phyloP scores from a whole-genome alignment of 2,888 invertebrate species.

The Drosophila aldrichi region DNA sequence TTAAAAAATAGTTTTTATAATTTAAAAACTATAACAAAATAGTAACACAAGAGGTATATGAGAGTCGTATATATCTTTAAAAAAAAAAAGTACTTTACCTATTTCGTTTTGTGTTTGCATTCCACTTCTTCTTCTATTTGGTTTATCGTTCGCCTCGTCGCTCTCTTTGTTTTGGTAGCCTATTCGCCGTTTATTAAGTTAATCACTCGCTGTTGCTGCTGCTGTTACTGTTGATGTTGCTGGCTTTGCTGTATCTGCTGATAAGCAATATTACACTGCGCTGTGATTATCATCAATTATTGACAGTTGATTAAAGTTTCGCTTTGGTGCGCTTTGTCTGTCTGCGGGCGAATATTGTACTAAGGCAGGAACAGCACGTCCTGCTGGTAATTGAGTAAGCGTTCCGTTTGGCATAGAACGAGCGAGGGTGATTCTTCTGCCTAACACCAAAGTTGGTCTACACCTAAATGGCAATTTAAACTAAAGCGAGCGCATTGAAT shows the following conservation, averaged over 20 bases:
- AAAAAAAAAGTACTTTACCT: neutral
- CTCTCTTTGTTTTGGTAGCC: slow-evolving; percentile 31
- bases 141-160: slow-evolving; percentile 27
- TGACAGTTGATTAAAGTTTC: slow-evolving; percentile 73
- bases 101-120: slow-evolving; percentile 37
- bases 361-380: slow-evolving; percentile 24
- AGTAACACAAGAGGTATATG: slow-evolving; percentile 23
- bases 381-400: slow-evolving; percentile 40
- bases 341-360: slow-evolving; percentile 10
- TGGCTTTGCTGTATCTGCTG: slow-evolving; percentile 31
- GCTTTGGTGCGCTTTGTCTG: slow-evolving; percentile 45
- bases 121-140: slow-evolving; percentile 41
- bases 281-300: slow-evolving; percentile 72
- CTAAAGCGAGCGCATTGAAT: neutral
- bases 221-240: slow-evolving; percentile 15
- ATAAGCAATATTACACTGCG: slow-evolving; percentile 56
- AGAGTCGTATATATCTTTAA: slow-evolving; percentile 7
- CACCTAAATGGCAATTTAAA: slow-evolving; percentile 7
- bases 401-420: slow-evolving; percentile 1
- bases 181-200: slow-evolving; percentile 47
- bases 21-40: too few species aligned
- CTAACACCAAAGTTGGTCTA: slow-evolving; percentile 8
- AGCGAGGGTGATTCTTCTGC: slow-evolving; percentile 3
- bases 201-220: slow-evolving; percentile 49
- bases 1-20: too few species aligned